Base-by-base conservation (phyloP, 2,113 vertebrate species). In the Hypocryptadius cinnamomeus region DNA sequence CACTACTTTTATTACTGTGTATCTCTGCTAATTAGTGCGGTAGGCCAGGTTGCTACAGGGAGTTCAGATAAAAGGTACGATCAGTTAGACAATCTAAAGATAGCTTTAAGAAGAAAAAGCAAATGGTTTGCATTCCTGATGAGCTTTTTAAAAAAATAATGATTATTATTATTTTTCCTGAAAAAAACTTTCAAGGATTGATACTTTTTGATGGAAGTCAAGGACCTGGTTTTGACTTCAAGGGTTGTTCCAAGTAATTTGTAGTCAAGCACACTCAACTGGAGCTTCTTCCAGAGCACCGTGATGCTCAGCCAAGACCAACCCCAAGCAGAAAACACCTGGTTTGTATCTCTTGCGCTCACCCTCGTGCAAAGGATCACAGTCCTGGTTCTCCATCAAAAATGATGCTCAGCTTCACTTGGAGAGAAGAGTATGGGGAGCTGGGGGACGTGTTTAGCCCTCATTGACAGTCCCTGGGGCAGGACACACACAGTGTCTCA, bases 251-350 rank as follows among this genome's bases (percentile, higher is more conserved):
- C 23, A 61, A 53, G 45, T 33, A 44, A 33, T 22, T 70, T 5
- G 0, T 2, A 24, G 37, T 33, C 0, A 0, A 70, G 21, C n/a
- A 53, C 0, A 1, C 11, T 28, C 2, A 1, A 7, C 11, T 40
- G 35, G 21, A 44, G 5, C 33, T 77, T 87, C 24, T 64, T 65
- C 23, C 35, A 54, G 66, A 61, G 78, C 11, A 40, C 2, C 0
- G 1, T 18, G 15, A 13, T 76, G 48, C 37, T 82, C 23, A 21
- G 3, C 18, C 31, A 57, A 56, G 14, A 69, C 37, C 2, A 9
- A 10, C 4, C 4, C 16, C 31, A 57, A 48, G n/a, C 4, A 19
- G 31, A 33, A 68, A 79, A 69, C 37, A 57, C 8, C 7, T 33
- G 3, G 3, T 82, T 79, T 23, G 21, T 53, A 37, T 54, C n/a